Evolutionary conservation across 2,888 invertebrate species (phyloP).

Genomic region (Steromphala cineraria): DNA sequence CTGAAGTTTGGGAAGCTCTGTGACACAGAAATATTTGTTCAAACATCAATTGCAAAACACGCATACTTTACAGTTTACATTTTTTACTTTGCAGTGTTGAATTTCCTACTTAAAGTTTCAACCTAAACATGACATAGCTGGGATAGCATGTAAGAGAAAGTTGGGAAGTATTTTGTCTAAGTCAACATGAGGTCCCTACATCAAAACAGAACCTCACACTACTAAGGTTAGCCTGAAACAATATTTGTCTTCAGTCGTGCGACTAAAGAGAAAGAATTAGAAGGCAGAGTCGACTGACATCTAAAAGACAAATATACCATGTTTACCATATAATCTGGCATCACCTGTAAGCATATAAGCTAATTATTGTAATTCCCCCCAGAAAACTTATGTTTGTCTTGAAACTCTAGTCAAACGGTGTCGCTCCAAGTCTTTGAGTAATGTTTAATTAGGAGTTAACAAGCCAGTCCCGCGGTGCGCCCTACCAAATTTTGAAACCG

Average conservation of each 20-base stretch:
- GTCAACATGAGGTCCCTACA: background rate
- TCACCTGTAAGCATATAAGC: background rate
- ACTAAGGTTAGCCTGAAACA: background rate
- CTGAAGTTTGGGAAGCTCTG: too few species aligned
- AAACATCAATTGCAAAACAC: too few species aligned
- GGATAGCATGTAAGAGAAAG: too few species aligned
- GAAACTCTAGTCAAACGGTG: constrained; percentile 5
- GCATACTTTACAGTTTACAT: too few species aligned
- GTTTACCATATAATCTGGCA: background rate
- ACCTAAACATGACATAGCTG: too few species aligned
- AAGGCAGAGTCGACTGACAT: background rate
- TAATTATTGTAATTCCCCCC: constrained; percentile 5
- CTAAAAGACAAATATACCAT: background rate
- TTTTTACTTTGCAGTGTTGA: too few species aligned
- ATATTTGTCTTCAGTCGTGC: background rate
- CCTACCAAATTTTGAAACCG: background rate
- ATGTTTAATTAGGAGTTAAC: constrained; percentile 9
- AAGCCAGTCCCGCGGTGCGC: background rate
- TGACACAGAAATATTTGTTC: too few species aligned
- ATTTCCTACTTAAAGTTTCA: too few species aligned
- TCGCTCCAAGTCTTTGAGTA: background rate
- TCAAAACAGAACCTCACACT: background rate
- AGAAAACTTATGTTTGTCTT: background rate
- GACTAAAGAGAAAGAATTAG: background rate
- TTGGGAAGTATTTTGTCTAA: too few species aligned